Base-by-base conservation (phyloP, 2,113 vertebrate genomes). In the Catagonus wagneri region DNA sequence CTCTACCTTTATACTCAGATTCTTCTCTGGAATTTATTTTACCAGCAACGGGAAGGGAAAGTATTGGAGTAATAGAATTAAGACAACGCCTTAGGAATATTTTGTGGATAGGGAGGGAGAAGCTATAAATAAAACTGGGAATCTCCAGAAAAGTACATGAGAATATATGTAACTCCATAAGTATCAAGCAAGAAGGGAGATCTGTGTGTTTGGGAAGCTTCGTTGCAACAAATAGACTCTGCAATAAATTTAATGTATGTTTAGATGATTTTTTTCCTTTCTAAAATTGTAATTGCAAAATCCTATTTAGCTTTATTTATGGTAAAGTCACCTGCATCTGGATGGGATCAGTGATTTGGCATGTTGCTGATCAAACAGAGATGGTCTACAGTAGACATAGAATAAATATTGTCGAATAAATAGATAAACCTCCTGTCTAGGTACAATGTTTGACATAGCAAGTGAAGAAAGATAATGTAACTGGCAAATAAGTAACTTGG, bases 1-100 rank as follows among this genome's bases (percentile, higher is more conserved):
- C 7, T 63, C 63, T 0, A 23, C 4, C 23, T 93, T 95, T 68
- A 34, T 54, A 69, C 78, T 69, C 19, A 71, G 10, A 81, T 6
- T n/a, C 39, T 95, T 95, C 54, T 71, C 29, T 63, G 78, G 65
- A 60, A 85, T 75, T 14, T 60, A 34, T 89, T 84, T 88, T 94
- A 86, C 23, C 4, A 60, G 71, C 44, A 76, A 76, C 11, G 25
- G 20, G 60, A 92, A 58, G 75, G 32, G 6, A 3, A 75, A 22
- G 17, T 85, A 52, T 75, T 85, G 0, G 39, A 80, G 34, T 25
- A 58, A 61, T 34, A 2, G 54, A 76, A 89, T 72, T 89, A 80
- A 80, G n/a, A 44, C 6, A 74, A 60, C 44, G 36, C 5, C 25
- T 25, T 52, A 63, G 14, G n/a, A 68, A 52, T 88, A 56, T 54